Base-by-base conservation (phyloP, 2,113 vertebrate genomes). In the Salminus brasiliensis region DNA sequence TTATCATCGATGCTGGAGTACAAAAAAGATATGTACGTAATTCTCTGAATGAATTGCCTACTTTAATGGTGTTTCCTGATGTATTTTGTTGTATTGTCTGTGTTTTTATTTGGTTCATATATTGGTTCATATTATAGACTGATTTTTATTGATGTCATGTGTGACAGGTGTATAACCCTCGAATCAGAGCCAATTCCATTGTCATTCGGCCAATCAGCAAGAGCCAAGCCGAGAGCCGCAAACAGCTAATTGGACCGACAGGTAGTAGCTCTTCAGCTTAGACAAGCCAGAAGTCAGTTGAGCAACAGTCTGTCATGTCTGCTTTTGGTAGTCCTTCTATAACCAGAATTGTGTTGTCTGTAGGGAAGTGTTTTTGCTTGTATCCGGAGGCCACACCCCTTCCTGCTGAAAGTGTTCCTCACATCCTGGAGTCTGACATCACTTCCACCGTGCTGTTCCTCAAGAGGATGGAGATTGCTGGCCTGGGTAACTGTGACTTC, bases 341-440 rank as follows among this genome's bases (percentile, higher is more conserved):
- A 45, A 45, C 23, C 29, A 45, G 25, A 30, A 11, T 12, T 2
- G 13, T 36, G 49, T 52, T 43, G 49, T 62, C 88, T 87, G 4
- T 62, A 98, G 96, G 95, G 62, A 97, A 97, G 87, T 92, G 95
- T 72, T 97, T 98, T 91, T 92, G 96, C 69, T 89, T 98, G 39
- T 98, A 96, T 76, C 90, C 95, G 15, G 95, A 96, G 68, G 94
- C 94, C 43, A 91, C 67, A 0, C 52, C 79, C 47, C 85, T 88
- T 41, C 88, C 87, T 13, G 73, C 78, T 4, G 88, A 91, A 65
- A 87, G 55, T 41, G 67, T 87, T 7, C 91, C 94, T 0, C 93
- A 91, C 66, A 92, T 98, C 75, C 83, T 96, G 85, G 95, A 95
- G 84, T 94, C 94, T 79, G 95, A 95, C 34, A 91, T 97, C 2